Evolutionary conservation across 2,888 invertebrate genomes (phyloP), one percentile per base, ranked within the genome.

Genomic region (Dynastes grantii): DNA sequence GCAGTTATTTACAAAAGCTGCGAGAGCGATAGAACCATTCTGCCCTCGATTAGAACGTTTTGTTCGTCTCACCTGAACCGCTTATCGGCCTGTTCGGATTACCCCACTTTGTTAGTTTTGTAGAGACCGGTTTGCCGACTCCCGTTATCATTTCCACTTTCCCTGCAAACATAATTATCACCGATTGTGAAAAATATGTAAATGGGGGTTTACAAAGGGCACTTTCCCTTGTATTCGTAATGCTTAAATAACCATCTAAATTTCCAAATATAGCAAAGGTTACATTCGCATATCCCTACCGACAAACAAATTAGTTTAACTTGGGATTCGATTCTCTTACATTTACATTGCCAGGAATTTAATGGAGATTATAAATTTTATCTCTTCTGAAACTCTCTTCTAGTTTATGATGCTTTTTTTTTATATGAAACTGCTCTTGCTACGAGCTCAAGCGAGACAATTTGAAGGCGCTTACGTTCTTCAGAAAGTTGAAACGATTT

Each of bases 131-230:
- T 84, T 91, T 91, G 9, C 93, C 93, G 70, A 93, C 92, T 80
- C 95, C 94, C 55, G 94, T 93, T 83, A 95, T 93, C 90, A 94
- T 93, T 87, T 94, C 94, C 61, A 95, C 94, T 90, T 94, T 94
- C 29, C 93, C 93, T 92, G 88, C 27, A 82, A 86, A 53, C 32
- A 16, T 16, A 75, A 77, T 78, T 58, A 71, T 8, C 37, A 58
- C 32, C 71, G 16, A 58, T 71, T n/a, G 70, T 71, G 70, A 53
- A 61, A 55, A 71, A 58, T 55, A 61, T 73, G 58, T 27, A 75
- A 61, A 75, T 61, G 61, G n/a, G 73, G 16, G 45, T 75, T 75
- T 61, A 45, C 16, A 45, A 49, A 0, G 40, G 73, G 73, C 22
- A 8, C 13, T 64, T 13, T 5, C 16, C n/a, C n/a, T 37, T 64